Evolutionary conservation across 2,888 invertebrate genomes (phyloP), one percentile per base, ranked within the genome.

Genomic region (Cylindroiulus punctatus): DNA sequence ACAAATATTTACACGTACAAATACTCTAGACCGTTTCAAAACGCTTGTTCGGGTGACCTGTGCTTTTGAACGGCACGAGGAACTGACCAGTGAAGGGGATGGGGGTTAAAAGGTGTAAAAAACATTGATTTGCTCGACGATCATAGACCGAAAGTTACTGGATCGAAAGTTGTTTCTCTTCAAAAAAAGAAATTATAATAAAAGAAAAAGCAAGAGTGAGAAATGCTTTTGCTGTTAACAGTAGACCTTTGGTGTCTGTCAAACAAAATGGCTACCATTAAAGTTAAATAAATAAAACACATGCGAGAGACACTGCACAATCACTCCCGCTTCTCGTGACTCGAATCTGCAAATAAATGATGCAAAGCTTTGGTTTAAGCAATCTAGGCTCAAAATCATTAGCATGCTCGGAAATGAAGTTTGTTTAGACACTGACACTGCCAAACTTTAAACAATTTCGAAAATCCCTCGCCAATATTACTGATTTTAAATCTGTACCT

Each of bases 291-390:
- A 65, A 65, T 65, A 65, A 65, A 22, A 8, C 0, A 22, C n/a
- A 22, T 0, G 57, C 7, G 22, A 22, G 1, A 8, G 8, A 65
- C 10, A 8, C 22, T 2, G 57, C 57, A 2, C 22, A 22, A 65
- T 65, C n/a, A 82, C 42, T 82, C 82, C 19, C 42, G 36, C 32
- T 82, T 82, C 82, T 82, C 82, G 42, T 82, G 82, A 82, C 36
- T 40, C 7, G 36, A 36, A 42, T 82, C 82, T 40, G 36, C 82
- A 40, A 82, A 7, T 32, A 82, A 42, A 42, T 7, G 1, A 44
- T n/a, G 17, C 3, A 17, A 83, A 30, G 5, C 32, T 3, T 36
- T 83, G 14, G 3, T 10, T 0, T 10, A 40, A 83, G n/a, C 30
- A 32, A 10, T 8, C 44, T 44, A 5, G 44, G 44, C 36, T 36